phyloP scores from a whole-genome alignment of 2,113 vertebrate genomes.

The Neopipo cinnamomea region DNA sequence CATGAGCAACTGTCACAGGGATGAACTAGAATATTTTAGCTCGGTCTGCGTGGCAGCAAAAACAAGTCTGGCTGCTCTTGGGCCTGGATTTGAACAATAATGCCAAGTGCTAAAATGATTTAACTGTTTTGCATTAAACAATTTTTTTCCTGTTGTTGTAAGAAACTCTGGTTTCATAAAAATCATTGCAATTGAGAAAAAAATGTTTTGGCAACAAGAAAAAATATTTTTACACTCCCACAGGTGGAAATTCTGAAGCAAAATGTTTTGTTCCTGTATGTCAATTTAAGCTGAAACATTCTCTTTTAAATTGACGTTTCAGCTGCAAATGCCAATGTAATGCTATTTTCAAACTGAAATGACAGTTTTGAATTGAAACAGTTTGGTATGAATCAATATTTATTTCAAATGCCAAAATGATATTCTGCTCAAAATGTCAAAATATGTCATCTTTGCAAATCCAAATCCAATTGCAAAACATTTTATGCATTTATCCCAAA shows the following conservation, averaged over 20 bases:
- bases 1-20: neutral
- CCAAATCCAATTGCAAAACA: neutral
- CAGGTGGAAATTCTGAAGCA: neutral
- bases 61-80: neutral
- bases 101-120: neutral
- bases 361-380: conserved; percentile 13
- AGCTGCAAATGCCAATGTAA: conserved; percentile 28
- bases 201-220: neutral
- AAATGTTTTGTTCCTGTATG: neutral
- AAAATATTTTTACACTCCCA: neutral
- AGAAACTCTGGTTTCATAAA: neutral
- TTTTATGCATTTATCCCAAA: neutral
- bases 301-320: conserved; percentile 38
- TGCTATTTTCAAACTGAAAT: conserved; percentile 17
- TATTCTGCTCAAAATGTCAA: conserved; percentile 50
- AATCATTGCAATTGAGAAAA: neutral
- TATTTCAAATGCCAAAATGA: conserved; percentile 42
- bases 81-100: neutral
- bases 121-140: neutral
- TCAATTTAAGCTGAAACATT: conserved; percentile 1
- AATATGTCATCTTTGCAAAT: neutral
- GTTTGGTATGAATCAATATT: conserved; percentile 57
- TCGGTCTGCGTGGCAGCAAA: neutral
- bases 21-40: neutral
- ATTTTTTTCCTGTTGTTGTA: neutral